Evolutionary conservation across 2,888 invertebrate genomes (phyloP), one percentile per base, ranked within the genome.

Genomic region (Synanthedon tipuliformis): DNA sequence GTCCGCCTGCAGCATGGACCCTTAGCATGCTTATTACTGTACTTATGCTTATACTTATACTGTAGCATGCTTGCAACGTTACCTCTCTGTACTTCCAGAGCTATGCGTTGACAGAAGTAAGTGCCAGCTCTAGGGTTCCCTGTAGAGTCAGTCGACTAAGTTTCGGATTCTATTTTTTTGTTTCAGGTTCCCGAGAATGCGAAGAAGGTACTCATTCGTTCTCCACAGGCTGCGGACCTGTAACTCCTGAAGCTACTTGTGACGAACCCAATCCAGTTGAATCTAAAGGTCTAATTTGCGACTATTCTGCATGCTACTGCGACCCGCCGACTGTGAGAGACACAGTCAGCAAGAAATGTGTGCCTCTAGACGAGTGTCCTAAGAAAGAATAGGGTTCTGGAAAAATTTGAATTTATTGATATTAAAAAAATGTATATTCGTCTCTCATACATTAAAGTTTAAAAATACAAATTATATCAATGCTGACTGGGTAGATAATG

Each of bases 301-400:
- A 75, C 56, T 76, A 55, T 56, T 66, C 78, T 0, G 61, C 66
- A 0, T 81, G 81, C 51, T 74, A 78, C 58, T 81, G 81, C 51
- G 65, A 71, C 50, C 7, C 63, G 0, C 77, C 73, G 0, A 80
- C 71, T 1, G 72, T 81, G 2, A 64, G 78, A 12, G 69, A 81
- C 51, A 55, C 65, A 0, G 58, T 48, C 2, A 68, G 63, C 0
- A 55, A 61, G 0, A 68, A 70, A 34, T 81, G 81, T 51, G 73
- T 81, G 0, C 51, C 53, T 0, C 51, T 69, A 0, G 69, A 73
- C 1, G 53, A 79, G 0, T 81, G 81, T n/a, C 61, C 78, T 4
- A 61, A 69, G 54, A 61, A 65, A 40, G 51, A 53, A 49, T 34
- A 34, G 34, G 34, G 2, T 34, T 34, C 27, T 34, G 8, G 27